Percentiles rank a stretch among this genome's conserved stretches.
These are phyloP conservation scores for Gambelia wislizenii DNA, from an alignment of 2,797 vertebrate species.

Conservation along the genomic window DNA sequence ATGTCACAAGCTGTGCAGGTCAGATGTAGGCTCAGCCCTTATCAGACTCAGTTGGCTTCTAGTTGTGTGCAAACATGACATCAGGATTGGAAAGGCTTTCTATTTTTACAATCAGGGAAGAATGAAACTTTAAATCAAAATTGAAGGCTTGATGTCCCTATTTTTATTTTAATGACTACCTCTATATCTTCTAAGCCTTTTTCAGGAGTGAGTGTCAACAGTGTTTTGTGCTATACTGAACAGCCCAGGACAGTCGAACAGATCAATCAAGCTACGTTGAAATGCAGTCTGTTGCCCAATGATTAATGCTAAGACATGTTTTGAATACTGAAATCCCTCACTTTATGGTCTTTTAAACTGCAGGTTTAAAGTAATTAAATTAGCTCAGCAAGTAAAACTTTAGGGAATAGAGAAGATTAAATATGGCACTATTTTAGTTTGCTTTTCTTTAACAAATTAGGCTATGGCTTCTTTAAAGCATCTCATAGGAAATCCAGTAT, in stretches of 20 bases:
- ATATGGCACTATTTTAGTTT: slow-evolving; percentile 55
- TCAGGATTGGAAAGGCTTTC: background rate
- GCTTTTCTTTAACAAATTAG: slow-evolving; percentile 46
- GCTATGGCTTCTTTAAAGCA: slow-evolving; percentile 21
- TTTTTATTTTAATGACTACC: slow-evolving; percentile 7
- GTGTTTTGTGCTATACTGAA: slow-evolving; percentile 12
- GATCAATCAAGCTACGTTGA: slow-evolving; percentile 53
- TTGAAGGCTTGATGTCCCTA: background rate
- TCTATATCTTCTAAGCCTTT: slow-evolving; percentile 17
- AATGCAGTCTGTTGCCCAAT: slow-evolving; percentile 32
- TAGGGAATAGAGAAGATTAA: slow-evolving; percentile 53
- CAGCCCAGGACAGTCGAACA: slow-evolving; percentile 36
- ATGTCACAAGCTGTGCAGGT: background rate
- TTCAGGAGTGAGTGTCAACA: background rate
- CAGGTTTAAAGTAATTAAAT: slow-evolving; percentile 60
- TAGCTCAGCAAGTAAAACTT: slow-evolving; percentile 39
- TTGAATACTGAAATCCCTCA: slow-evolving; percentile 50
- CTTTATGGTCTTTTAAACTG: slow-evolving; percentile 45
- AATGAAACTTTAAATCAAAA: slow-evolving; percentile 18
- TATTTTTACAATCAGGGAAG: background rate
- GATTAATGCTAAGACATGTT: slow-evolving; percentile 46
- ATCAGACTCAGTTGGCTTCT: background rate
- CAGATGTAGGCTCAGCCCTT: background rate
- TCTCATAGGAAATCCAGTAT: slow-evolving; percentile 24
- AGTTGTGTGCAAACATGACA: background rate